Conservation (phyloP, 2,797 vertebrate species). For the Galagoides demidoff region DNA sequence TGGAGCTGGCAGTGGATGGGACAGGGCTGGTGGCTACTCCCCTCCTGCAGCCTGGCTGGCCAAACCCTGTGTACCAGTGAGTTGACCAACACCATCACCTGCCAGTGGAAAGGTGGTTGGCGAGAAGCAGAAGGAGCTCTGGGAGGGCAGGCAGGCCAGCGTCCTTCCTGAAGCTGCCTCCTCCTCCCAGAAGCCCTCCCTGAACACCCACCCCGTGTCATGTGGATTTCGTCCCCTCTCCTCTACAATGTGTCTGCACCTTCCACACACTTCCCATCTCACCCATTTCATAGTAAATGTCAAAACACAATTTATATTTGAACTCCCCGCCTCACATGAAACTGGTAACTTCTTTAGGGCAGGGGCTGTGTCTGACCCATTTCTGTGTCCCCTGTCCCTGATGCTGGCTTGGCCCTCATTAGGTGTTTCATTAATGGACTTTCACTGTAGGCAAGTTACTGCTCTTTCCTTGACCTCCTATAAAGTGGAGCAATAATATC, state of each 20-base stretch:
- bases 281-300: neutral
- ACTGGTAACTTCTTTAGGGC: neutral
- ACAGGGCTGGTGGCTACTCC: neutral
- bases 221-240: neutral
- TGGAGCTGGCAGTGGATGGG: neutral
- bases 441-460: neutral
- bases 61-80: too few species aligned
- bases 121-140: neutral
- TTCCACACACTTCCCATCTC: neutral
- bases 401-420: neutral
- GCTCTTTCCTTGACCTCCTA: neutral
- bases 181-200: neutral
- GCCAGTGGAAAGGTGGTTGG: neutral
- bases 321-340: neutral
- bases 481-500: neutral
- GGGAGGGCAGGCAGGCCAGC: neutral
- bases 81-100: neutral
- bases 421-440: too few species aligned
- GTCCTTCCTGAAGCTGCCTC: neutral
- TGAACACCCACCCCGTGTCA: rapidly evolving
- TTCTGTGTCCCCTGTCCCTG: neutral
- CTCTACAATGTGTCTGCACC: neutral
- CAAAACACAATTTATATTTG: neutral
- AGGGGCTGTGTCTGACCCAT: neutral
- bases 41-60: neutral